Base-by-base conservation (phyloP, 2,888 invertebrate species). In the Drosophila suboccidentalis region DNA sequence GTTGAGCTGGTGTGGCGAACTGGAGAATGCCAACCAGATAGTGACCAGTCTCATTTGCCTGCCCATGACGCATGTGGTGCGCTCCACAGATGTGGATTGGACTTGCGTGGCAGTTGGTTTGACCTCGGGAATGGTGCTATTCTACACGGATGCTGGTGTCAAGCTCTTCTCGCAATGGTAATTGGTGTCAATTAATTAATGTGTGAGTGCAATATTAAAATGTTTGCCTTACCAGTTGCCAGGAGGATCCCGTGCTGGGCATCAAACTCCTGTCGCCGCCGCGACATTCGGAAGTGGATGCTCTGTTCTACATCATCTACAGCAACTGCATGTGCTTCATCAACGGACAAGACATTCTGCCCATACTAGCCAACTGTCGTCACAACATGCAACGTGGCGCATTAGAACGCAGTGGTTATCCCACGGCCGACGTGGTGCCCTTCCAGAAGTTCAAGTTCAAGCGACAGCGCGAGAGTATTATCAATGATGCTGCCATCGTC, bases 21-120 rank as follows among this genome's bases (percentile, higher is more conserved):
- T 95, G 43, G 93, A 93, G 67, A 91, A 93, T 78, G 91, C 91
- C 50, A 94, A 94, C 84, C 93, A 93, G 72, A 93, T 94, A 49
- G 90, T 93, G 1, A 94, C 93, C 36, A 91, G 93, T 1, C 78
- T 94, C 3, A 70, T 93, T 43, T 94, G 94, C 73, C 75, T 94
- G 60, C 94, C 94, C 1, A 92, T 94, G 71, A 92, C 92, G 1
- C 82, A 80, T 13, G 80, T 26, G 17, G 29, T 76, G 58, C 81
- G 84, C 0, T 94, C 95, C 90, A 95, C 95, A 6, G 91, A 78
- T 3, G 95, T 97, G 29, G 98, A 99, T 91, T 99, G 98, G 98
- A 98, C 97, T 13, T 98, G 98, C 91, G 94, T 98, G 69, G 95
- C 96, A 69, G 94, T 98, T 64, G 99, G 98, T 13, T 96, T 97